phyloP scores from a whole-genome alignment of 2,113 vertebrate genomes.

The Grammomys surdaster region DNA sequence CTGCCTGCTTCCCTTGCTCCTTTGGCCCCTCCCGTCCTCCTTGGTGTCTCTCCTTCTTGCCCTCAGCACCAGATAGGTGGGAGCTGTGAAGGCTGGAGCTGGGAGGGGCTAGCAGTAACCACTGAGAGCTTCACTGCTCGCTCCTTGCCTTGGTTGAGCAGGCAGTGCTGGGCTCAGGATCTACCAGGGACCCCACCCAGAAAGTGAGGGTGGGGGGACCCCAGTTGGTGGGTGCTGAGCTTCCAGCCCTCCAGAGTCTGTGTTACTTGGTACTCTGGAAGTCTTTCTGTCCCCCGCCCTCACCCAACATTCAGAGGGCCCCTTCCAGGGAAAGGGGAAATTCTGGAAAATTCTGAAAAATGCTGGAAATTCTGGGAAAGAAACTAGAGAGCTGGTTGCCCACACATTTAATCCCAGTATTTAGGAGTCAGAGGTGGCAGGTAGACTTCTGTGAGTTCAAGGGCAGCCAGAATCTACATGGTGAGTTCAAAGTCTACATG shows the following conservation, averaged over 20 bases:
- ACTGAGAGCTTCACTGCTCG: fast-evolving
- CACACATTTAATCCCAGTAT: not conserved
- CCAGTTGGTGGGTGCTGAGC: not conserved
- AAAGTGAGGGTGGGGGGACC: not conserved
- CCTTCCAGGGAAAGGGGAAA: fast-evolving
- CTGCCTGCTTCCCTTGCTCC: not conserved
- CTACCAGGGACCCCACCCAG: not conserved
- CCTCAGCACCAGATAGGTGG: not conserved
- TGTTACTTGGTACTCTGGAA: not conserved
- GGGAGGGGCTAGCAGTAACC: not conserved
- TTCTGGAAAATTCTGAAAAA: no score
- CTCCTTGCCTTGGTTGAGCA: not conserved
- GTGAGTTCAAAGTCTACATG: not conserved
- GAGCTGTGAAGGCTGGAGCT: not conserved
- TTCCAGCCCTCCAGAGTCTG: not conserved
- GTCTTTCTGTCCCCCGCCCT: not conserved
- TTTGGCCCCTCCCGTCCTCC: not conserved
- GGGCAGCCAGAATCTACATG: not conserved
- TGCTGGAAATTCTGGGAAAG: not conserved
- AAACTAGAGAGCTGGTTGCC: not conserved
- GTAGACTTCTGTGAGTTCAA: not conserved
- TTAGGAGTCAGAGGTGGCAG: not conserved
- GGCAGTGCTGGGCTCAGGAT: not conserved
- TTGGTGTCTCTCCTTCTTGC: not conserved
- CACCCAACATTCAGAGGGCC: not conserved